phyloP scores from a whole-genome alignment of 2,113 vertebrate genomes.

The Holacanthus passer region DNA sequence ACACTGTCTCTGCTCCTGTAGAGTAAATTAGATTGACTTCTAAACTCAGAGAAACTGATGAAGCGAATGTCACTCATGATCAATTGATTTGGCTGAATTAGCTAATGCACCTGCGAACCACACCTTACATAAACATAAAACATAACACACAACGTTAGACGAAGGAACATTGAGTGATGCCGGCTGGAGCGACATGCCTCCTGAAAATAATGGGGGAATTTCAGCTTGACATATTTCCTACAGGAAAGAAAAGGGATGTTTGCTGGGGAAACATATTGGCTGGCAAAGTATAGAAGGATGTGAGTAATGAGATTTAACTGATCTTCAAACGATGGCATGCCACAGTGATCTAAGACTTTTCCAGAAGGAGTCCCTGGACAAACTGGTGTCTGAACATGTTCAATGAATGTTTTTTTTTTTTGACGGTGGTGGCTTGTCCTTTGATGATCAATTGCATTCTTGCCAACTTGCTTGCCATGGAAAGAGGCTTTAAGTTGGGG shows the following conservation, averaged over 20 bases:
- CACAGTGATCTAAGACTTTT: slow-evolving; percentile 40
- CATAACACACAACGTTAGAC: slow-evolving; percentile 12
- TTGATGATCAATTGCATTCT: slow-evolving; percentile 32
- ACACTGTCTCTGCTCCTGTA: slow-evolving; percentile 25
- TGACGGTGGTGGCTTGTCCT: background rate
- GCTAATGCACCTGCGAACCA: slow-evolving; percentile 66
- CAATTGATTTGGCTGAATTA: slow-evolving; percentile 71
- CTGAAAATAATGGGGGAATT: slow-evolving; percentile 33
- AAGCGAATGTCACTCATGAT: slow-evolving; percentile 68
- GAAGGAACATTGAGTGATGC: slow-evolving; percentile 36
- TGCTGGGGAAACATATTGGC: slow-evolving; percentile 31
- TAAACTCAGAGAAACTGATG: slow-evolving; percentile 65
- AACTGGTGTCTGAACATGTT: slow-evolving; percentile 34
- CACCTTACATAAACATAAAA: slow-evolving; percentile 46
- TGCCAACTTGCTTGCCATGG: background rate
- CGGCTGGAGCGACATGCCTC: background rate
- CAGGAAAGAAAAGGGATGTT: slow-evolving; percentile 24
- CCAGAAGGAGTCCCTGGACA: slow-evolving; percentile 27
- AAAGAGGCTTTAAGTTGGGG: too few relatives aligned
- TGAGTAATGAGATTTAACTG: slow-evolving; percentile 48
- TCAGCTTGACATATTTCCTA: slow-evolving; percentile 35
- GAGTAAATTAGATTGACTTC: slow-evolving; percentile 67
- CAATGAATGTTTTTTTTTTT: slow-evolving; percentile 8
- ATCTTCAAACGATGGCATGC: slow-evolving; percentile 38
- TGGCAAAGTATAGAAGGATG: slow-evolving; percentile 28